Conservation (phyloP, 2,888 invertebrate genomes). For the Rhagonycha lutea region DNA sequence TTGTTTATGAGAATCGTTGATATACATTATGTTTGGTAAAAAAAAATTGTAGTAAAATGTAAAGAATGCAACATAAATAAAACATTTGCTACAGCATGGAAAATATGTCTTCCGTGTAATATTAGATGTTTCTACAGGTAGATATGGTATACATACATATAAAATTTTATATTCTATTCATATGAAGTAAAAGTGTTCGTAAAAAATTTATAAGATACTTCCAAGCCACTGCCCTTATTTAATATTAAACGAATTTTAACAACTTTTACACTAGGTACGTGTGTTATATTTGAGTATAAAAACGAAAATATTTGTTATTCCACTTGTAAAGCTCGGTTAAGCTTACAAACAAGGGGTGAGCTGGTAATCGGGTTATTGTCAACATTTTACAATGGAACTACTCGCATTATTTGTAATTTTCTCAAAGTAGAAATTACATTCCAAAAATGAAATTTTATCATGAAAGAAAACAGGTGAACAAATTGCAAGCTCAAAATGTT, state of each 20-base stretch:
- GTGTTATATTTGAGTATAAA: not conserved
- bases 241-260: not conserved
- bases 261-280: not conserved
- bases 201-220: not conserved
- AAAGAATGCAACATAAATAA: not conserved
- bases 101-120: not conserved
- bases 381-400: not conserved
- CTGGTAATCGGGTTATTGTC: not conserved
- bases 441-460: not conserved
- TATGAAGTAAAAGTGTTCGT: not conserved
- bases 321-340: not conserved
- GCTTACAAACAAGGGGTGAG: not conserved
- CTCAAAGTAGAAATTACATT: not conserved
- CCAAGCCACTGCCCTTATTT: not conserved
- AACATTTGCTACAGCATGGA: not conserved
- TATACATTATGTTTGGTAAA: not conserved
- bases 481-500: not conserved
- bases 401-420: not conserved
- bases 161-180: not conserved
- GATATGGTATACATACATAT: not conserved
- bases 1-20: not conserved
- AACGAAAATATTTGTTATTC: not conserved
- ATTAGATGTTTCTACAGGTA: not conserved
- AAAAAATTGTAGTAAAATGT: not conserved
- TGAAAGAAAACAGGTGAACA: not conserved